A percentile compares a stretch with the other conserved stretches of the same genome.
These are phyloP conservation scores for Caretta caretta DNA, from an alignment of 2,113 vertebrate genomes.

Conservation along the genomic window DNA sequence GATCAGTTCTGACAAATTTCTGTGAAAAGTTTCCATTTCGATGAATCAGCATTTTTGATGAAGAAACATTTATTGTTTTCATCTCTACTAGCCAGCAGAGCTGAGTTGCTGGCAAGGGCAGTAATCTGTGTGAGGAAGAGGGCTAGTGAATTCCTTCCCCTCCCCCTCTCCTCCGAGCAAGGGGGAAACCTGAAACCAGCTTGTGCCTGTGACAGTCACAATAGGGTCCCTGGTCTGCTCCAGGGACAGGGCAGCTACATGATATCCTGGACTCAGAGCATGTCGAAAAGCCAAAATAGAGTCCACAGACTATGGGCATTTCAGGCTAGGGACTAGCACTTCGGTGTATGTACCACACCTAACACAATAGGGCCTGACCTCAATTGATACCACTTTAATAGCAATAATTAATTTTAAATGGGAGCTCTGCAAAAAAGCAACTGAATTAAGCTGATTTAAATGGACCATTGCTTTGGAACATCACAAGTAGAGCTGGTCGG, in stretches of 20 bases:
- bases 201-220: not conserved
- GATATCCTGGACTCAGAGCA: not conserved
- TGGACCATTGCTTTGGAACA: not conserved
- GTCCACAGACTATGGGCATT: not conserved
- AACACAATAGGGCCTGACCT: not conserved
- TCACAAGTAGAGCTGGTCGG: not conserved
- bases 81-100: not conserved
- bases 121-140: not conserved
- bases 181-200: not conserved
- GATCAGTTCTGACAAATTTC: not conserved
- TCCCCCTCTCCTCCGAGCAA: not conserved
- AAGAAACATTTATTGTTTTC: not conserved
- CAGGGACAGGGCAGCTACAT: not conserved
- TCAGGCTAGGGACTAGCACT: not conserved
- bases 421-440: not conserved
- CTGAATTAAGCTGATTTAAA: not conserved
- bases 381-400: not conserved
- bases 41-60: not conserved
- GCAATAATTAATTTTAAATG: not conserved
- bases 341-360: not conserved
- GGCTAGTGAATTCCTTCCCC: not conserved
- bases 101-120: not conserved
- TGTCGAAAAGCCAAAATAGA: not conserved
- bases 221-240: not conserved
- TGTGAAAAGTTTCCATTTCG: not conserved